Evolutionary conservation across 2,797 vertebrate genomes (phyloP).

Genomic region (Onychomys arenicola): DNA sequence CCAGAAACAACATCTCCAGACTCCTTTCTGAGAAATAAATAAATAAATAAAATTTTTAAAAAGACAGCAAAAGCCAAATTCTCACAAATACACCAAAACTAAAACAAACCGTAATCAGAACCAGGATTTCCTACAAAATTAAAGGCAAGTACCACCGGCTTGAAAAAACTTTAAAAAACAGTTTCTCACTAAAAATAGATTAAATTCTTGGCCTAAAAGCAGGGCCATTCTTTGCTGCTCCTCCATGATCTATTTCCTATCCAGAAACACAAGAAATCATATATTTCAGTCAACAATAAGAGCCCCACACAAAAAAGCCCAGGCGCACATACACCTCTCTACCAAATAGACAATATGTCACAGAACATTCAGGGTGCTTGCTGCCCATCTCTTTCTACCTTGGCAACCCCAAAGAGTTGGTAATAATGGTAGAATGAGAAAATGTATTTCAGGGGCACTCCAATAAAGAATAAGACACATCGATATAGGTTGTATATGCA

Average conservation of each 20-base stretch:
- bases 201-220: conserved; percentile 10
- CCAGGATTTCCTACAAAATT: conserved; percentile 18
- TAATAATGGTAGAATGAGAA: background rate
- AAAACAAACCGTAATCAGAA: background rate
- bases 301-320: background rate
- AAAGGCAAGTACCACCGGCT: background rate
- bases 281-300: background rate
- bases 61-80: background rate
- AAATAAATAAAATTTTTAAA: background rate
- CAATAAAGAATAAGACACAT: background rate
- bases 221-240: background rate
- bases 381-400: background rate
- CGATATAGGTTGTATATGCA: background rate
- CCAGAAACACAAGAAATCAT: background rate
- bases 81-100: conserved; percentile 21
- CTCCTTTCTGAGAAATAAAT: background rate
- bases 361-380: background rate
- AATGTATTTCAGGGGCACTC: background rate
- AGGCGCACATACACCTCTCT: background rate
- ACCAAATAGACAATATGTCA: background rate
- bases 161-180: conserved; percentile 32
- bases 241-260: background rate
- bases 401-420: background rate
- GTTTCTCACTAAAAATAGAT: conserved; percentile 55
- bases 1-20: background rate